Percentiles rank a stretch among this genome's conserved stretches.
Evolutionary conservation across 2,888 invertebrate genomes (phyloP).

Genomic region (Protodeltote pygarga): DNA sequence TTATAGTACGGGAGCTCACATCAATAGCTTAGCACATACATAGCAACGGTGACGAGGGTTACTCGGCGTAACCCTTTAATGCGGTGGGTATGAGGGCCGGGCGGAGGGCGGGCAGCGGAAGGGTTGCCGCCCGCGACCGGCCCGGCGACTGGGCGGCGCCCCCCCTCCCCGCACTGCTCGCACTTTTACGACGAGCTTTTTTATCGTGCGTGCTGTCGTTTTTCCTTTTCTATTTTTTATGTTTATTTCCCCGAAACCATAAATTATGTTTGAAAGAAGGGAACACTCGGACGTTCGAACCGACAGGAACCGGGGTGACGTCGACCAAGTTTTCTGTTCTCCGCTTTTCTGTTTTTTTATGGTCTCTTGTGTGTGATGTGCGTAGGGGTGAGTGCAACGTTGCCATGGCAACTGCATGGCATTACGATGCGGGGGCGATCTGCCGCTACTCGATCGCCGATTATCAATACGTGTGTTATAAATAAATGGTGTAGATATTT

Average conservation of each 20-base stretch:
- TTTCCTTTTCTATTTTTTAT: slow-evolving; percentile 88
- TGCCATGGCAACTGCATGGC: slow-evolving; percentile 81
- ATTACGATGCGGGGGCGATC: slow-evolving; percentile 67
- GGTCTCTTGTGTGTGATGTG: slow-evolving; percentile 74
- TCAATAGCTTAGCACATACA: slow-evolving; percentile 48
- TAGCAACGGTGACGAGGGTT: slow-evolving; percentile 66
- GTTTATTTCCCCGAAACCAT: slow-evolving; percentile 87
- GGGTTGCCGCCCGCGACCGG: slow-evolving; percentile 79
- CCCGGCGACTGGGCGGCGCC: slow-evolving; percentile 64
- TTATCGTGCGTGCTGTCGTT: slow-evolving; percentile 87
- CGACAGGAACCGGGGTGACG: slow-evolving; percentile 84
- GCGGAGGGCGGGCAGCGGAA: slow-evolving; percentile 78
- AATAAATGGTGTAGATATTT: slow-evolving; percentile 68
- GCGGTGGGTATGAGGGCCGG: slow-evolving; percentile 68
- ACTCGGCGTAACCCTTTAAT: slow-evolving; percentile 83
- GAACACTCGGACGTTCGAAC: slow-evolving; percentile 84
- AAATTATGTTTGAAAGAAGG: slow-evolving; percentile 88
- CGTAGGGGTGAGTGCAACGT: slow-evolving; percentile 78
- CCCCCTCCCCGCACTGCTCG: slow-evolving; percentile 69
- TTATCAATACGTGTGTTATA: slow-evolving; percentile 60
- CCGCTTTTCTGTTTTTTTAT: slow-evolving; percentile 80
- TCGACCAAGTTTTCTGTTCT: slow-evolving; percentile 80
- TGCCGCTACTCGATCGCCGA: slow-evolving; percentile 45
- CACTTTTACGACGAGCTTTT: slow-evolving; percentile 86
- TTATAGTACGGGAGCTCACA: slow-evolving; percentile 29